Evolutionary conservation across 2,113 vertebrate species (phyloP).

Genomic region (Oncorhynchus keta): DNA sequence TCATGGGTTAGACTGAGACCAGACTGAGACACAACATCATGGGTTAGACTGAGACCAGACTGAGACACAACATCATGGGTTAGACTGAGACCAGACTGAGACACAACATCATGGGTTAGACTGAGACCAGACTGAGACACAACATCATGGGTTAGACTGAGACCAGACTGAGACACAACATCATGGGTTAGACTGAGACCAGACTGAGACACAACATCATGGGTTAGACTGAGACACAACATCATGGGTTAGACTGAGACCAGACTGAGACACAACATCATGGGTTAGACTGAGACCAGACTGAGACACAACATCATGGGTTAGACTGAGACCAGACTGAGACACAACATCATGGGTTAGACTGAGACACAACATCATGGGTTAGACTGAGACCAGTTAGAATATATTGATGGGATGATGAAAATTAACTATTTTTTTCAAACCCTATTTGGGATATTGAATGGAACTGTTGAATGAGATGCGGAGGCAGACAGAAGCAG

Average conservation of each 20-base stretch:
- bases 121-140: conserved; percentile 56
- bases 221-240: neutral
- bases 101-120: neutral
- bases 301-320: neutral
- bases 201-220: conserved; percentile 56
- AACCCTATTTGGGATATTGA: too few relatives aligned
- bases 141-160: too few relatives aligned
- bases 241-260: too few relatives aligned
- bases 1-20: too few relatives aligned
- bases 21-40: conserved; percentile 56
- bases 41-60: too few relatives aligned
- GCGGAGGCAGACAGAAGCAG: neutral
- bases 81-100: conserved; percentile 56
- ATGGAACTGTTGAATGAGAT: neutral
- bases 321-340: conserved; percentile 56
- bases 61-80: neutral
- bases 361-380: too few relatives aligned
- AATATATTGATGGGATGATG: too few relatives aligned
- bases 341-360: neutral
- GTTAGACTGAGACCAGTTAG: too few relatives aligned
- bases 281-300: too few relatives aligned
- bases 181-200: too few relatives aligned
- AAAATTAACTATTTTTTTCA: too few relatives aligned
- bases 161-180: too few relatives aligned
- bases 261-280: conserved; percentile 56